Conservation (phyloP, 2,888 invertebrate genomes). For the Steromphala cineraria region DNA sequence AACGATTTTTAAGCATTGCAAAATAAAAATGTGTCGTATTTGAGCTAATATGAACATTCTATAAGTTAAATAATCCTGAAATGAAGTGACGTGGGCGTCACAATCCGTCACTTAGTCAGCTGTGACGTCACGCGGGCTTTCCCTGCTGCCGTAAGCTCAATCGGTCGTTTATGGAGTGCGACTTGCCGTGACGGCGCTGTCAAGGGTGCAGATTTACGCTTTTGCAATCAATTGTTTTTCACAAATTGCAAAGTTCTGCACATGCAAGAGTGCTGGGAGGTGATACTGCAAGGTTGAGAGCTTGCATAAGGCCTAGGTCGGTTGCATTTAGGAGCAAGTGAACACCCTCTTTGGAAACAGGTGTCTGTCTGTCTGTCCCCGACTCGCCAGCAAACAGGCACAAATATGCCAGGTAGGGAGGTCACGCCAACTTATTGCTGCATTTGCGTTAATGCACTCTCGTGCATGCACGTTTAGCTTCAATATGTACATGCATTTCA, state of each 20-base stretch:
- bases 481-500: not conserved
- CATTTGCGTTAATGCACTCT: not conserved
- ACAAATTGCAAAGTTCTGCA: conserved; percentile 7
- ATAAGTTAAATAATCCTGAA: not conserved
- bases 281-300: not conserved
- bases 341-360: not conserved
- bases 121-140: conserved; percentile 26
- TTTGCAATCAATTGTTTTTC: not conserved
- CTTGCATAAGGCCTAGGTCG: conserved; percentile 1
- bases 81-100: conserved; percentile 13
- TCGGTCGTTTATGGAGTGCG: conserved; percentile 5
- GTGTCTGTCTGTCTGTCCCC: not conserved
- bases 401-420: conserved; percentile 19
- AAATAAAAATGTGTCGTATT: too few species aligned
- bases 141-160: conserved; percentile 16
- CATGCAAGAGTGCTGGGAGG: not conserved
- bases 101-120: not conserved
- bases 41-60: not conserved
- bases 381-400: not conserved
- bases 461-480: not conserved
- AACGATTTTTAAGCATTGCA: too few species aligned
- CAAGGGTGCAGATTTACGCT: not conserved
- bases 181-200: conserved; percentile 1
- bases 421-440: conserved; percentile 4
- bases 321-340: conserved; percentile 9